Conservation (phyloP, 2,113 vertebrate genomes). For the Hydrolagus affinis region DNA sequence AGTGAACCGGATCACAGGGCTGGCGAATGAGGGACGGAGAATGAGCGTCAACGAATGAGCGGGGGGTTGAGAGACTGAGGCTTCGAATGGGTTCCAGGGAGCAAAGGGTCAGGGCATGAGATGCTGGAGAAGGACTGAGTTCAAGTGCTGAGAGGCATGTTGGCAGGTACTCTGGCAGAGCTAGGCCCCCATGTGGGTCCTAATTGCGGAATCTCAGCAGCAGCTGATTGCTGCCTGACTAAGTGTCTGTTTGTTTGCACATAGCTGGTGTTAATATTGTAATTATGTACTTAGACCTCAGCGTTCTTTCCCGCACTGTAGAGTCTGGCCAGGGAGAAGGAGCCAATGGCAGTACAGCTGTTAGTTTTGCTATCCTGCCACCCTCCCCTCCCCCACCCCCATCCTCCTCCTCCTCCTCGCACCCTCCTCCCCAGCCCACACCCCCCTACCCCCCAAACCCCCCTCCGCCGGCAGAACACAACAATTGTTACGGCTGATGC, state of each 20-base stretch:
- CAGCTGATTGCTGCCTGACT: neutral
- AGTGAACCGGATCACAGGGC: too few relatives aligned
- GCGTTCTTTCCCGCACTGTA: neutral
- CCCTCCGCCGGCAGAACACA: slow-evolving; percentile 31
- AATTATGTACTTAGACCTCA: slow-evolving; percentile 6
- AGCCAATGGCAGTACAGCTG: too few relatives aligned
- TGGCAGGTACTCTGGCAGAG: neutral
- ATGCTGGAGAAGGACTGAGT: neutral
- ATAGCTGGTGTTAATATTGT: slow-evolving; percentile 11
- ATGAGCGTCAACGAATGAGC: too few relatives aligned
- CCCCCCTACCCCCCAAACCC: slow-evolving; percentile 37
- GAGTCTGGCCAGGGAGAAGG: neutral
- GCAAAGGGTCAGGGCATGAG: too few relatives aligned
- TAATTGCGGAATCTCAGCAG: neutral
- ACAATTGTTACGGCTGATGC: slow-evolving; percentile 44
- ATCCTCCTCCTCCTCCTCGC: neutral
- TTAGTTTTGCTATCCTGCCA: neutral
- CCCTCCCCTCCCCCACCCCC: neutral
- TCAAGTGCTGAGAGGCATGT: neutral
- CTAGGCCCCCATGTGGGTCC: neutral
- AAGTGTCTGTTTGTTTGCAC: slow-evolving; percentile 5
- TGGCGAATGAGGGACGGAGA: too few relatives aligned
- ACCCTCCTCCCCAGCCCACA: neutral
- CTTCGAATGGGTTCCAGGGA: too few relatives aligned
- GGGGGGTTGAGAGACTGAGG: too few relatives aligned